Evolutionary conservation across 2,797 vertebrate genomes (phyloP), one percentile per base, ranked within the genome.

Genomic region (Chaetodon trifasciatus): DNA sequence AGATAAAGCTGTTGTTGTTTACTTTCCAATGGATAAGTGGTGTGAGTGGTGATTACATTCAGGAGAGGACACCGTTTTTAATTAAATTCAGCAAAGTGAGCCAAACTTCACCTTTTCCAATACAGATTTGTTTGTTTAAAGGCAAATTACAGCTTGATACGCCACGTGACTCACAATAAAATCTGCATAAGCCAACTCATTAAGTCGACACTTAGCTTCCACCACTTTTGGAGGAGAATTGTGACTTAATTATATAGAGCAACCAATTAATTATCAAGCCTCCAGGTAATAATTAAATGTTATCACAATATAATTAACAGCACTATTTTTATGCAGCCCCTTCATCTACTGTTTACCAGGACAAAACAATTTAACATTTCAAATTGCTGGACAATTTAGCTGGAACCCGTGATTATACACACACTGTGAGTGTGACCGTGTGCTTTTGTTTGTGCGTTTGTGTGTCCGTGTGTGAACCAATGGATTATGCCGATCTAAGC

Each of bases 191-290:
- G 28, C 28, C 2, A 32, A 32, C 28, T 32, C 28, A 32, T 32
- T 32, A 32, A 32, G 28, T 32, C 28, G 28, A 32, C 28, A 32
- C 39, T 61, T 56, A 46, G 52, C 78, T 71, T 80, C 56, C 1
- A 23, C 39, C 5, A 40, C 32, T 66, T 68, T 79, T 61, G 17
- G 8, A 64, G 5, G 35, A 74, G 1, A 85, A 78, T 19, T 71
- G 56, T 17, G 24, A 76, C 71, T 78, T 82, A 58, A 88, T 88
- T 86, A 82, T 40, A 74, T 39, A 79, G 86, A 84, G 66, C 80
- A 81, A 80, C 78, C 61, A 77, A 85, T 87, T 87, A 79, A 87
- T 87, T 79, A 81, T 53, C 39, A 66, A 69, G 72, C 86, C 76
- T 78, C 71, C 32, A 44, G 87, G 84, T 81, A 50, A 76, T 74